phyloP scores from a whole-genome alignment of 1,140 invertebrate species.

The Drosophila repleta region DNA sequence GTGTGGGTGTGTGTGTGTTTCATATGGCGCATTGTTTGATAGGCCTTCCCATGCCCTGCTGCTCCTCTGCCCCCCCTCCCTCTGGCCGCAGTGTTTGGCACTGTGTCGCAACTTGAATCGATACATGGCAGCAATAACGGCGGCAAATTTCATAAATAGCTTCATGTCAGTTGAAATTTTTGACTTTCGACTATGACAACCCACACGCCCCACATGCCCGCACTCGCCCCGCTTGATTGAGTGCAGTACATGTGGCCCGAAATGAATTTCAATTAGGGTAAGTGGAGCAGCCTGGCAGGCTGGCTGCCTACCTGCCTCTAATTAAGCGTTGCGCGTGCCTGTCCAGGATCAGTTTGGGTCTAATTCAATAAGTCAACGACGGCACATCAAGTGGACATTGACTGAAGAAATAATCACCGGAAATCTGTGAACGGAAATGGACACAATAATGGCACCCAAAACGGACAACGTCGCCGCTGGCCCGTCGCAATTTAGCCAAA shows the following conservation, averaged over 20 bases:
- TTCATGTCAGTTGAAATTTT: slow-evolving; percentile 64
- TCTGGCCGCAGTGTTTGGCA: slow-evolving; percentile 54
- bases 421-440: slow-evolving; percentile 77
- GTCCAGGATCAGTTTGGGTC: slow-evolving; percentile 57
- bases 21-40: slow-evolving; percentile 78
- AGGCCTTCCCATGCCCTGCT: not conserved
- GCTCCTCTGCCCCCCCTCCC: no score
- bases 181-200: slow-evolving; percentile 48
- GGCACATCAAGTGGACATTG: slow-evolving; percentile 50
- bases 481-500: slow-evolving; percentile 68
- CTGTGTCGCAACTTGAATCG: slow-evolving; percentile 69
- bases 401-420: slow-evolving; percentile 72
- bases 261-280: slow-evolving; percentile 75
- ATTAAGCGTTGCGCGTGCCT: slow-evolving; percentile 68
- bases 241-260: slow-evolving; percentile 11
- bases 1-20: slow-evolving; percentile 25
- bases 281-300: slow-evolving; percentile 48
- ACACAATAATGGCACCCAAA: slow-evolving; percentile 73
- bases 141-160: slow-evolving; percentile 58
- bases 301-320: slow-evolving; percentile 24
- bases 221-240: not conserved
- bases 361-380: slow-evolving; percentile 65
- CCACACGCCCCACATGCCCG: no score
- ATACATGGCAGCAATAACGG: slow-evolving; percentile 60
- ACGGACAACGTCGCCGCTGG: slow-evolving; percentile 46